Percentiles rank a stretch among this genome's conserved stretches.
Evolutionary conservation across 2,113 vertebrate genomes (phyloP).

Genomic region (Ranitomeya variabilis): DNA sequence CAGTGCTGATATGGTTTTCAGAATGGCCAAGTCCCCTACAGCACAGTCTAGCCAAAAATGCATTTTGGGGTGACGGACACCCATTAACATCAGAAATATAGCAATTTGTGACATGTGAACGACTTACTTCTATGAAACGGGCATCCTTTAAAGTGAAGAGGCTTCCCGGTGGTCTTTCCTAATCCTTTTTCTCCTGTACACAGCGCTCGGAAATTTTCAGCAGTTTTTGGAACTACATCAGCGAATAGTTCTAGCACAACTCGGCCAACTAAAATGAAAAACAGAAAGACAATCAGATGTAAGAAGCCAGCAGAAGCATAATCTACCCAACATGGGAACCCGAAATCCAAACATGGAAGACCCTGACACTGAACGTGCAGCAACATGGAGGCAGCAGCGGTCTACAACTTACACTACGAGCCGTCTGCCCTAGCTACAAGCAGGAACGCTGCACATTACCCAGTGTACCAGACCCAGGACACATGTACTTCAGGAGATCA

Average conservation of each 20-base stretch:
- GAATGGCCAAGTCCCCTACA: no score
- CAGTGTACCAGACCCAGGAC: no score
- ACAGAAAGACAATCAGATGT: neutral
- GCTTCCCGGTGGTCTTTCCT: constrained; percentile 86
- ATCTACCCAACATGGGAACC: neutral
- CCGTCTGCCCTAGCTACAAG: no score
- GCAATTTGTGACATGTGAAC: neutral
- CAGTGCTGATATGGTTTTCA: no score
- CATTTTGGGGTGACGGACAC: neutral
- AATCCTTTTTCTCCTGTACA: constrained; percentile 94
- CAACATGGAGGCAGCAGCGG: no score
- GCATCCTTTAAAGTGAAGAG: constrained; percentile 94
- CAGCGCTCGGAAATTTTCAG: constrained; percentile 92
- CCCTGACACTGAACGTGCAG: no score
- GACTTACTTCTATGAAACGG: constrained; percentile 94
- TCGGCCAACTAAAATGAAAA: constrained; percentile 78
- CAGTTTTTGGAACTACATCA: constrained; percentile 91
- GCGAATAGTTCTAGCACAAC: constrained; percentile 92
- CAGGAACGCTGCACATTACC: no score
- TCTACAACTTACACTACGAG: no score
- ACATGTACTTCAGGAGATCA: no score
- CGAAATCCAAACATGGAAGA: no score
- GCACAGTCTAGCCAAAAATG: no score
- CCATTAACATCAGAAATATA: neutral
- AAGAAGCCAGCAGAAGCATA: neutral